Conservation (phyloP, 2,797 vertebrate genomes). For the Tauraco hartlaubi region DNA sequence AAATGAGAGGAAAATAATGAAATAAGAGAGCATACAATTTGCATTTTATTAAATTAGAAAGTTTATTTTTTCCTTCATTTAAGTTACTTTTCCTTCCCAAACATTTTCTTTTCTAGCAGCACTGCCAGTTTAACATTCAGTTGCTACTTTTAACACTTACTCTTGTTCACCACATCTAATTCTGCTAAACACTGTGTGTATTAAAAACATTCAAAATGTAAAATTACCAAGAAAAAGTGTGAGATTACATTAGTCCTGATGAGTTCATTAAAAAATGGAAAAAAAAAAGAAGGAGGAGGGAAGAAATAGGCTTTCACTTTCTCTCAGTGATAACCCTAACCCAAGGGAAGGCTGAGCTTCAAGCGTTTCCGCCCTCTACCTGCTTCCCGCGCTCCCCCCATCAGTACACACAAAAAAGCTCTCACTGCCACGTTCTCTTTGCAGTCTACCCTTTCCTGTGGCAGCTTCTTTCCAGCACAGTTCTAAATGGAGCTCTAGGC, state of each 20-base stretch:
- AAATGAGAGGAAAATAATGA: background rate
- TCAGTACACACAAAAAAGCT: background rate
- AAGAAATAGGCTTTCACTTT: background rate
- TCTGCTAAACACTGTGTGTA: background rate
- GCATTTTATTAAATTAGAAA: background rate
- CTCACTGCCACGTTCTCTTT: background rate
- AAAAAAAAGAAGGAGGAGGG: fast-evolving
- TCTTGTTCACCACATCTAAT: background rate
- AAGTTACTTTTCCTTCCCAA: background rate
- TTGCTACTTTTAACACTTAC: background rate
- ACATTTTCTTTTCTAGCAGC: background rate
- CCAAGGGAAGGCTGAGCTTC: background rate
- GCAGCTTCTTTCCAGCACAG: background rate
- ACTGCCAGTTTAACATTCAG: background rate
- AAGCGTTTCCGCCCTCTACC: background rate
- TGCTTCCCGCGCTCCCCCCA: background rate
- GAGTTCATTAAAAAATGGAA: background rate
- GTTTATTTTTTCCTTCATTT: background rate
- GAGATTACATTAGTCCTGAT: background rate
- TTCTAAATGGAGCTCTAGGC: background rate
- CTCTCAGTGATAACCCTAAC: background rate
- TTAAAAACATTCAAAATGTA: background rate
- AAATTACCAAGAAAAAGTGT: background rate
- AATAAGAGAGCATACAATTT: background rate
- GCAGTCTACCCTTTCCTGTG: background rate